Percentiles rank a stretch among this genome's conserved stretches.
Evolutionary conservation across 2,888 invertebrate species (phyloP).

Genomic region (Tetranychus truncatus): DNA sequence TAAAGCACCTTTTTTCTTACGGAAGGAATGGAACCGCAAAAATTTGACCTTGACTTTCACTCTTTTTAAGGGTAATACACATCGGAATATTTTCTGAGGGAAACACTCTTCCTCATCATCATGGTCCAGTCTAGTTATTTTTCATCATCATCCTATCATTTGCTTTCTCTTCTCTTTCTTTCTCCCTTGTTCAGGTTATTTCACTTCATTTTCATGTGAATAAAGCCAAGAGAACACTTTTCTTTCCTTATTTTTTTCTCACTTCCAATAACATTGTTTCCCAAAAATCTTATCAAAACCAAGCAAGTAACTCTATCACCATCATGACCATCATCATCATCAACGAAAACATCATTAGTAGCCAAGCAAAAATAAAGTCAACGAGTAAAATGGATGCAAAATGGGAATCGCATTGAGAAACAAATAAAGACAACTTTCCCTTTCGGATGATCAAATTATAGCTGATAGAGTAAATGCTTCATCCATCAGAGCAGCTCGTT

Average conservation of each 20-base stretch:
- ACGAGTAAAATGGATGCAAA: too few relatives aligned
- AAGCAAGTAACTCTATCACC: background rate
- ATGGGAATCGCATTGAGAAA: too few relatives aligned
- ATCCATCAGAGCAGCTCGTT: too few relatives aligned
- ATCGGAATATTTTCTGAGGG: background rate
- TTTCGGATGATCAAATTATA: too few relatives aligned
- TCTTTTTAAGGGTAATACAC: background rate
- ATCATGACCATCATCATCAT: background rate
- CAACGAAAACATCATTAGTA: background rate
- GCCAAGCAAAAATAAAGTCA: too few relatives aligned
- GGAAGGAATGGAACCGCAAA: background rate
- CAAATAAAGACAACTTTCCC: too few relatives aligned
- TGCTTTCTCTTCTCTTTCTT: background rate
- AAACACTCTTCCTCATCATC: background rate
- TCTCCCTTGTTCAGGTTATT: background rate
- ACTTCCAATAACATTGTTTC: background rate
- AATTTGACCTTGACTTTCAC: background rate
- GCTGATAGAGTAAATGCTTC: too few relatives aligned
- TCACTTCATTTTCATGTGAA: background rate
- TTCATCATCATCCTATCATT: slow-evolving; percentile 4
- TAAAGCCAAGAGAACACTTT: background rate
- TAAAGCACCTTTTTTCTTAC: too few relatives aligned
- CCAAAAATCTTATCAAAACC: background rate
- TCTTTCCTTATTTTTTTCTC: background rate
- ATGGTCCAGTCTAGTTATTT: slow-evolving; percentile 1